These are phyloP conservation scores for Artibeus jamaicensis DNA, from an alignment of 2,797 vertebrate species.

Conservation along the genomic window DNA sequence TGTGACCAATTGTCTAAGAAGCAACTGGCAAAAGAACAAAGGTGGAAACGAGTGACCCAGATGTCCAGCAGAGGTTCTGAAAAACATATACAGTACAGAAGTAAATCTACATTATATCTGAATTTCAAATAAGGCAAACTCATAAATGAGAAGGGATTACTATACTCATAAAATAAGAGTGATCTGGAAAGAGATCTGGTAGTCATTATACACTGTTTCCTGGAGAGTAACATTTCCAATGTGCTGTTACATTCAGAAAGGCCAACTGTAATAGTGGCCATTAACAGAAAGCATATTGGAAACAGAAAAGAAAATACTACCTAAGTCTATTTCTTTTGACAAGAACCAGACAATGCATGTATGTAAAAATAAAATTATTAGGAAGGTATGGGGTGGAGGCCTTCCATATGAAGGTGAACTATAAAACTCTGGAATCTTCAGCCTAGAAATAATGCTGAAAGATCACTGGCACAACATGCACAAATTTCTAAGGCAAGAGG, in stretches of 20 bases:
- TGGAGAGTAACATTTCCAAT: slow-evolving; percentile 42
- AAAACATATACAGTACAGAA: slow-evolving; percentile 46
- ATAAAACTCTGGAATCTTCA: slow-evolving; percentile 12
- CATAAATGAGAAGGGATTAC: slow-evolving; percentile 60
- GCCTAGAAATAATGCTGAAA: slow-evolving; percentile 34
- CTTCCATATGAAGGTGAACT: slow-evolving; percentile 13
- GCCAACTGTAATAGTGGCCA: slow-evolving; percentile 40
- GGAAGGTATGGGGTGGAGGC: not conserved
- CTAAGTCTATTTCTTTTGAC: slow-evolving; percentile 53
- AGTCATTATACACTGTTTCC: slow-evolving; percentile 52
- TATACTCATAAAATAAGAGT: slow-evolving; percentile 48
- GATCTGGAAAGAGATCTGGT: slow-evolving; percentile 52
- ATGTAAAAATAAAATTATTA: slow-evolving; percentile 61
- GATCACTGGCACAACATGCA: not conserved
- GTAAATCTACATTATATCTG: slow-evolving; percentile 42
- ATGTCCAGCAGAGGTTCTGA: slow-evolving; percentile 52
- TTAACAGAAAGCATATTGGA: slow-evolving; percentile 54
- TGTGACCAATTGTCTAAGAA: slow-evolving; percentile 34
- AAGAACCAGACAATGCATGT: slow-evolving; percentile 44
- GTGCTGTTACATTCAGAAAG: slow-evolving; percentile 27
- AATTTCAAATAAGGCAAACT: slow-evolving; percentile 67
- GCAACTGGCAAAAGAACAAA: slow-evolving; percentile 62
- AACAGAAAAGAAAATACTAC: slow-evolving; percentile 45
- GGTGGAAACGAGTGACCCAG: slow-evolving; percentile 43
- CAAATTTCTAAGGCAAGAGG: not conserved